A percentile compares a stretch with the other conserved stretches of the same genome.
These are phyloP conservation scores for Pollimyrus isidori DNA, from an alignment of 2,113 vertebrate genomes.

Conservation along the genomic window DNA sequence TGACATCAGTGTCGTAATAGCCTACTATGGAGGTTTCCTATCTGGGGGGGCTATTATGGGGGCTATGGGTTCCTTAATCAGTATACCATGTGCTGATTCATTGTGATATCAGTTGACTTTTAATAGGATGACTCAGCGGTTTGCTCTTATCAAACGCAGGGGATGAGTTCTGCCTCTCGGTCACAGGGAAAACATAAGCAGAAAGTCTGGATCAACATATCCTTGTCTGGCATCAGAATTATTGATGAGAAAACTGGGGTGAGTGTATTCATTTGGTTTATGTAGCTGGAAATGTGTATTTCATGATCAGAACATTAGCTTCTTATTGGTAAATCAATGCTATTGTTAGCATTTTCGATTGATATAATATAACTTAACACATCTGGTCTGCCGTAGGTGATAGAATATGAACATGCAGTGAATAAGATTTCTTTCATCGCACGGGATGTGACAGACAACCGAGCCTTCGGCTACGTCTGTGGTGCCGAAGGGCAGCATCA, in stretches of 20 bases:
- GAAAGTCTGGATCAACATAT: constrained; percentile 88
- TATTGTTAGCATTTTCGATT: background rate
- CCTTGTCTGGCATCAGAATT: constrained; percentile 86
- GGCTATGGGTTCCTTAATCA: background rate
- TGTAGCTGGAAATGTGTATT: background rate
- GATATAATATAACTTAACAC: background rate
- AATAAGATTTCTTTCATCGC: constrained; percentile 97
- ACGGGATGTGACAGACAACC: constrained; percentile 88
- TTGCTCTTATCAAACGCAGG: constrained; percentile 52
- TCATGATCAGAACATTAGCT: background rate
- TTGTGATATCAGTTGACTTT: background rate
- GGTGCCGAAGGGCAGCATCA: constrained; percentile 94
- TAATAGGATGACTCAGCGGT: background rate
- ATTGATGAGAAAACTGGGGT: constrained; percentile 92
- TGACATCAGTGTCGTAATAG: background rate
- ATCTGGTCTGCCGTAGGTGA: constrained; percentile 63
- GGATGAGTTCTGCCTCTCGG: constrained; percentile 86
- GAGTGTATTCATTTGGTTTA: constrained; percentile 45
- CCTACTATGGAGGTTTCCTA: background rate
- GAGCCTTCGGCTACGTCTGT: constrained; percentile 92
- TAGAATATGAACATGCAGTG: constrained; percentile 91
- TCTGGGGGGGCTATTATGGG: background rate
- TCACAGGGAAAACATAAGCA: constrained; percentile 97
- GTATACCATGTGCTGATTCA: background rate
- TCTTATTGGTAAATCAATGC: background rate